Base-by-base conservation (phyloP, 2,888 invertebrate species). In the Tortrix viridana region DNA sequence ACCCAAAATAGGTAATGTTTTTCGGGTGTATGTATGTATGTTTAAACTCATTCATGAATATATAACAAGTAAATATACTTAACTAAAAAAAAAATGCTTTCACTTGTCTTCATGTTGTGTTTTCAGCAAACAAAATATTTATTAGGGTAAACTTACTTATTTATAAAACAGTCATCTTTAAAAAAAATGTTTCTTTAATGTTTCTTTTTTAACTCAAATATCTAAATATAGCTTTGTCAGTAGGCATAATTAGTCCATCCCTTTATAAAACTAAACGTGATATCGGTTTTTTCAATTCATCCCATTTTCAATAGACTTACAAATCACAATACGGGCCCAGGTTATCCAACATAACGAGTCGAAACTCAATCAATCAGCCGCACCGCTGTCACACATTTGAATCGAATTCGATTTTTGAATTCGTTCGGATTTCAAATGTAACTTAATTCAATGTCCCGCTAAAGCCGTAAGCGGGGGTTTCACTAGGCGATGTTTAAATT, bases 341-440 rank as follows among this genome's bases (percentile, higher is more conserved):
- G 53, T 41, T 53, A 38, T 38, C 53, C 53, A 53, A 41, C 53
- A 53, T 41, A 41, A 53, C 53, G 53, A 16, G 9, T 16, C 18
- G 22, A 23, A 38, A 53, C 41, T 53, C 53, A 38, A 53, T 53
- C 53, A 53, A 53, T 53, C 53, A 53, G 53, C 41, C n/a, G 22
- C 22, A 22, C 53, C 38, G 53, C 53, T 53, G 53, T 50, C 50
- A 50, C 49, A 18, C 18, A 52, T 53, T 53, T 53, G 53, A 53
- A 53, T 53, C 20, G 53, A 53, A 41, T 41, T 53, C 53, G 53
- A 53, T 53, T 53, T 53, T 53, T 53, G 53, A 53, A 41, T 53
- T 53, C 41, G 53, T 53, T 53, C 53, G n/a, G 41, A 53, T 53
- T 53, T 53, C 53, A 41, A 53, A 53, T 53, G 41, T 38, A 38